phyloP scores from a whole-genome alignment of 2,888 invertebrate species.

The Drosophila monieri region DNA sequence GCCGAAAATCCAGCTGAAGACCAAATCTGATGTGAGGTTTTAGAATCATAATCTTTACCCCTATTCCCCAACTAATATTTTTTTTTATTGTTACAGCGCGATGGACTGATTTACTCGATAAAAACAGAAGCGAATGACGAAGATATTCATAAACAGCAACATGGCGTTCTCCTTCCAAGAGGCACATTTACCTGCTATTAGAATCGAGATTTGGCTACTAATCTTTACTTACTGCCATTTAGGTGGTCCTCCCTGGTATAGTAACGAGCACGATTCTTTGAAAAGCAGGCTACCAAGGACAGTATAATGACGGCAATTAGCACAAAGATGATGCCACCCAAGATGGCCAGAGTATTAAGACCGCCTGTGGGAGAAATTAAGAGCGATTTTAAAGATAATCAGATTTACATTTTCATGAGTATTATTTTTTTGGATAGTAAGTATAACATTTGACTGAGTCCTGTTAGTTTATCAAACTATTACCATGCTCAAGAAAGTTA shows the following conservation, averaged over 20 bases:
- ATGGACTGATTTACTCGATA: no score
- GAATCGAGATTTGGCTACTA: constrained; percentile 36
- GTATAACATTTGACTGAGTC: not conserved
- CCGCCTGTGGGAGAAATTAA: constrained; percentile 84
- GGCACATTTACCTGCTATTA: constrained; percentile 28
- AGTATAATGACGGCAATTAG: constrained; percentile 82
- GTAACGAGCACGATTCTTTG: constrained; percentile 89
- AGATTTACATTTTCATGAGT: constrained; percentile 14
- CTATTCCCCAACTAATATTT: no score
- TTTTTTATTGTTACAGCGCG: no score
- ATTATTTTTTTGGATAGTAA: not conserved
- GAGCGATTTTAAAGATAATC: constrained; percentile 7
- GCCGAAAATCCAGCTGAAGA: no score
- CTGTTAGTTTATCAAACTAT: constrained; percentile 29
- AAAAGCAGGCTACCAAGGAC: constrained; percentile 85
- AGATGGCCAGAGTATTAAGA: constrained; percentile 84
- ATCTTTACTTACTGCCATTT: constrained; percentile 77
- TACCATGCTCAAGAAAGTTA: constrained; percentile 85
- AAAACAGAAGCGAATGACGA: no score
- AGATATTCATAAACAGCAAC: no score
- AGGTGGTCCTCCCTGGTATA: constrained; percentile 90
- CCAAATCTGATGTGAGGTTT: no score
- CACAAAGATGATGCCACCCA: constrained; percentile 84
- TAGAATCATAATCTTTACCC: no score
- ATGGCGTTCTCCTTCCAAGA: no score